Base-by-base conservation (phyloP, 2,888 invertebrate species). In the Phaedon cochleariae region DNA sequence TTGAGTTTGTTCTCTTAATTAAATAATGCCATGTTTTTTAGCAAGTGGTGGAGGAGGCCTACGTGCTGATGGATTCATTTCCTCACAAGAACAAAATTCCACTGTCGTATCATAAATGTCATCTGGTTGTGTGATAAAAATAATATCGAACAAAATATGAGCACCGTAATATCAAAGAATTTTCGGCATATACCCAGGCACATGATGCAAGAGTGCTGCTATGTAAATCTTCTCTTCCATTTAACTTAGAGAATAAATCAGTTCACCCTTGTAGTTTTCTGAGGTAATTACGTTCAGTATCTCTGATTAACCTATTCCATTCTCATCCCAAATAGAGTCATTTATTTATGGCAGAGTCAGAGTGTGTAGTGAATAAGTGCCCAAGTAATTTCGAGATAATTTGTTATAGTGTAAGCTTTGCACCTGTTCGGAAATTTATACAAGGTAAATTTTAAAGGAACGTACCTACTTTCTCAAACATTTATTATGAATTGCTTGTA, bases 351-450 rank as follows among this genome's bases (percentile, higher is more conserved):
- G 15, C 52, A 57, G 22, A 22, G 37, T 21, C 22, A 12, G 22
- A 34, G 22, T 15, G 26, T 31, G 34, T 31, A 20, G 31, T 29
- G 45, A 26, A 48, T 48, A 48, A 34, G 48, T 49, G 46, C 46
- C 22, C 21, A 54, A 60, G 55, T 62, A 62, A 57, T 62, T 62
- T 37, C 48, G 20, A 41, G 45, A 62, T 57, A 51, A 57, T 62
- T 55, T 55, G 62, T 62, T 45, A 37, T 57, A 26, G 37, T 49
- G 62, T 29, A 57, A 34, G 52, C 29, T 62, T 62, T 20, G 55
- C 62, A 62, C 57, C 55, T 57, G 55, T 62, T 55, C 18, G 57
- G 49, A 34, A 57, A 62, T 48, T 62, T 49, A 34, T 17, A 37
- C 26, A 26, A 57, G 55, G 48, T 51, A 41, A 62, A 45, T 29